Conservation (phyloP, 1,140 invertebrate species). For the Apis cerana region DNA sequence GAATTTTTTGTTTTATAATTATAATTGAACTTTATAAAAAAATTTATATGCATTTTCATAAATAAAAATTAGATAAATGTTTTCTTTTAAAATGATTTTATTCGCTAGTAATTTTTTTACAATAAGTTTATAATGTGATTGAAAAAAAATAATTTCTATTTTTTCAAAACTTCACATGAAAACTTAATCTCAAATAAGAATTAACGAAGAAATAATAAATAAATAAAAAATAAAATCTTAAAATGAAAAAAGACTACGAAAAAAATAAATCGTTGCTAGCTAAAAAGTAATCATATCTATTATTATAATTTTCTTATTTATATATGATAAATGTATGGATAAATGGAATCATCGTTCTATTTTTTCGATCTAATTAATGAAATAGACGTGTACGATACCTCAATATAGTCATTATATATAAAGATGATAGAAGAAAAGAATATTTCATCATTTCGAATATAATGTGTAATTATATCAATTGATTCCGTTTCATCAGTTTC, state of each 20-base stretch:
- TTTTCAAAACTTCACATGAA: too few relatives aligned
- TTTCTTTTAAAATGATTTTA: too few relatives aligned
- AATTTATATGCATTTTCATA: too few relatives aligned
- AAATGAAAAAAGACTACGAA: neutral
- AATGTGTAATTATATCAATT: conserved; percentile 10
- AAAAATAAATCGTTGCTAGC: neutral
- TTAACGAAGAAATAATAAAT: too few relatives aligned
- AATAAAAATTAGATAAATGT: too few relatives aligned
- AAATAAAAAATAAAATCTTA: neutral
- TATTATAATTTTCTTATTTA: conserved; percentile 33
- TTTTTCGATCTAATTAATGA: conserved; percentile 4
- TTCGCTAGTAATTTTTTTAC: too few relatives aligned
- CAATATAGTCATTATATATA: conserved; percentile 15
- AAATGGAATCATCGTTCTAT: neutral
- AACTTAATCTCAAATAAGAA: too few relatives aligned
- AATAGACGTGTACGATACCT: conserved; percentile 4
- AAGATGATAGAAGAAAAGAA: neutral
- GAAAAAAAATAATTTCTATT: too few relatives aligned
- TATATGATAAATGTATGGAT: neutral
- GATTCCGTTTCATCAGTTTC: neutral
- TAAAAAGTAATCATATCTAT: neutral
- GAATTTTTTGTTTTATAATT: too few relatives aligned
- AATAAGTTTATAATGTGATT: too few relatives aligned
- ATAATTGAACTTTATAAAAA: too few relatives aligned
- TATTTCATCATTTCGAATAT: conserved; percentile 15